These are phyloP conservation scores for Philypnodon macrostomus DNA, from an alignment of 2,797 vertebrate species.

Conservation along the genomic window DNA sequence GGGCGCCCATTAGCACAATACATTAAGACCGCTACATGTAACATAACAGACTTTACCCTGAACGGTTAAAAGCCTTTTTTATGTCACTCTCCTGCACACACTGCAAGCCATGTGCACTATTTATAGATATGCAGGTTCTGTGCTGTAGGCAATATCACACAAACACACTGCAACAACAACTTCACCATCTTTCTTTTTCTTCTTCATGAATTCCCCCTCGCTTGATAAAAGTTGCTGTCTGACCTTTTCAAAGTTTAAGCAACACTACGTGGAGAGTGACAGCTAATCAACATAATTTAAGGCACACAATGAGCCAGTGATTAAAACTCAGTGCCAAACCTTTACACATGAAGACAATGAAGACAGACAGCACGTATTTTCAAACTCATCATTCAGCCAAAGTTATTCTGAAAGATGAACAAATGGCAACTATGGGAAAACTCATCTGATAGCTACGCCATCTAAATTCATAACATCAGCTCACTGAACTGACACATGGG, in stretches of 20 bases:
- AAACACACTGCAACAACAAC: conserved; percentile 29
- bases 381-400: conserved; percentile 1
- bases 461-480: conserved; percentile 15
- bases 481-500: conserved; percentile 33
- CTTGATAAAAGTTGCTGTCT: conserved; percentile 13
- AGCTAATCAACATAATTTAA: conserved; percentile 25
- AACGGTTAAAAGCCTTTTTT: conserved; percentile 47
- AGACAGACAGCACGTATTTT: conserved; percentile 15
- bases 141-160: conserved; percentile 27
- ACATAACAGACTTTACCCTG: conserved; percentile 36
- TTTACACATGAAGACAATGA: conserved; percentile 9
- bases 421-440: conserved; percentile 14
- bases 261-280: conserved; percentile 20
- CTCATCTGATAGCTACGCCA: conserved; percentile 7
- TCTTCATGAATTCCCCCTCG: conserved; percentile 10
- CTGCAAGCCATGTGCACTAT: conserved; percentile 36
- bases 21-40: conserved; percentile 39
- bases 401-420: conserved; percentile 2
- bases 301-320: conserved; percentile 16
- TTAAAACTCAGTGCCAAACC: conserved; percentile 16
- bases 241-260: conserved; percentile 33
- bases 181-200: conserved; percentile 11
- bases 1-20: conserved; percentile 40
- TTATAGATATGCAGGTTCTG: conserved; percentile 43
- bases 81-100: conserved; percentile 40